Evolutionary conservation across 1,140 invertebrate genomes (phyloP), one percentile per base, ranked within the genome.

Genomic region (Drosophila grimshawi): DNA sequence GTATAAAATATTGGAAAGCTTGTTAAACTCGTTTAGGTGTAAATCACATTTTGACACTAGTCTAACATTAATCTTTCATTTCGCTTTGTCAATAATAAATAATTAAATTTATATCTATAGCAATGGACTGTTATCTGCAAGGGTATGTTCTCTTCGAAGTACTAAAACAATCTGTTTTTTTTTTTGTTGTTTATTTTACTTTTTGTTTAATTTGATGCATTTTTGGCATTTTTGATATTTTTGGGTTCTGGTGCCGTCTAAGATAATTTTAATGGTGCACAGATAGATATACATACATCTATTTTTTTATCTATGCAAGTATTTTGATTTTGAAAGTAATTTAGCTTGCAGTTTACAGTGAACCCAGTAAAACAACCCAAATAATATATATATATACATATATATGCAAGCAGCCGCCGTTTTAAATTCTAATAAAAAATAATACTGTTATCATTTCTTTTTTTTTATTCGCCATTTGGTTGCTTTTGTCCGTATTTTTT

Each of bases 291-390:
- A 19, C 19, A 11, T 67, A 27, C 41, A 19, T 48, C 5, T 27
- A 6, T 32, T 30, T 53, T 5, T 7, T 11, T 37, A 6, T 11
- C 5, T 33, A n/a, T 29, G 57, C 32, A 35, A 46, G 46, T 52
- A 63, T 63, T 63, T 63, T 60, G 65, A 68, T 68, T 68, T 67
- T 67, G 35, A 59, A 51, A 55, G 64, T 59, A 67, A 67, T 67
- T 67, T 67, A 51, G 64, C 64, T 49, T 65, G 45, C 52, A 49
- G 32, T 49, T 62, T 48, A 32, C 43, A 55, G 10, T 19, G 19
- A 1, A 19, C 43, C 8, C 56, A 45, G 53, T 8, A 41, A 8
- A 10, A 41, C 39, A 41, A 10, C 7, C 8, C 55, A n/a, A n/a
- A 37, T 35, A 53, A 33, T 32, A 11, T 33, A 45, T 30, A 35